These are phyloP conservation scores for Drosophila santomea DNA, from an alignment of 1,140 invertebrate genomes.

Conservation along the genomic window DNA sequence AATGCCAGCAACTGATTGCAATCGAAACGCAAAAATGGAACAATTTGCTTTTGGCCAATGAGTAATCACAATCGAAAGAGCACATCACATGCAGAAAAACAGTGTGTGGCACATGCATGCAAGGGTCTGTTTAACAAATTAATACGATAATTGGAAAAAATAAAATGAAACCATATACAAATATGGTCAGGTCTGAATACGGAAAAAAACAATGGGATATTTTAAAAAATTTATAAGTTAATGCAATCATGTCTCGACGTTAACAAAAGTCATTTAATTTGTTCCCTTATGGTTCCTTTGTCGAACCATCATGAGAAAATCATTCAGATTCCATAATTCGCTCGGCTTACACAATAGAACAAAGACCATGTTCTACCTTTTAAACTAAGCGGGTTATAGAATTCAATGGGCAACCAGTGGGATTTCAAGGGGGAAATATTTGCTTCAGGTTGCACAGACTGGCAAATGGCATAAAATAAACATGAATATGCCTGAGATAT, in stretches of 20 bases:
- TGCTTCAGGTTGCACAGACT: conserved; percentile 27
- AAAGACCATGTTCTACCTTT: conserved; percentile 23
- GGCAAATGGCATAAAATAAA: conserved; percentile 44
- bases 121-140: background rate
- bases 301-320: conserved; percentile 1
- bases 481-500: conserved; percentile 24
- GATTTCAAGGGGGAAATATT: conserved; percentile 15
- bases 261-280: too few species aligned
- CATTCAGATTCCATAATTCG: background rate
- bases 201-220: too few species aligned
- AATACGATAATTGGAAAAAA: too few species aligned
- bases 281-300: too few species aligned
- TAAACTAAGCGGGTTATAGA: conserved; percentile 41
- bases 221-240: too few species aligned
- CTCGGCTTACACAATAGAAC: conserved; percentile 8
- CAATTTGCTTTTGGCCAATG: conserved; percentile 34
- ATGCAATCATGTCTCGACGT: too few species aligned
- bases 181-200: too few species aligned
- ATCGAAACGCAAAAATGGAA: conserved; percentile 25
- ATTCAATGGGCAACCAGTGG: conserved; percentile 33
- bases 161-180: too few species aligned
- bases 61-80: background rate
- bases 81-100: conserved; percentile 10
- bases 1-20: conserved; percentile 20
- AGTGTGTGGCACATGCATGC: conserved; percentile 23